phyloP scores from a whole-genome alignment of 2,797 vertebrate genomes.

The Falco novaeseelandiae region DNA sequence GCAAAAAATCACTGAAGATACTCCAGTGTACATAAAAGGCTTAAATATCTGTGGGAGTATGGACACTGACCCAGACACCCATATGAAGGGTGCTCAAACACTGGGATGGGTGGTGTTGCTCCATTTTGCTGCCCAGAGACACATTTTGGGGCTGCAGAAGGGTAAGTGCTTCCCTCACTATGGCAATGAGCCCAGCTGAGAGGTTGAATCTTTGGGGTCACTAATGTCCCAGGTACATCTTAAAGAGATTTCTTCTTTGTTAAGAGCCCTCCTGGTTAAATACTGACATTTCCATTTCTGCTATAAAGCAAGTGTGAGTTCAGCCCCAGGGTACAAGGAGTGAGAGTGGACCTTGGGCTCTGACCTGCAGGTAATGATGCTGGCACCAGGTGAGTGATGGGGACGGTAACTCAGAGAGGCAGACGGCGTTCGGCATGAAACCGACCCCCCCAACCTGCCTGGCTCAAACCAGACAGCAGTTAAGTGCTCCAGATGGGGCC shows the following conservation, averaged over 20 bases:
- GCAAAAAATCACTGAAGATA: neutral
- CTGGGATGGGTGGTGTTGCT: neutral
- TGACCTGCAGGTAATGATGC: neutral
- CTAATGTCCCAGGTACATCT: neutral
- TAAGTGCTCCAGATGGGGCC: conserved; percentile 41
- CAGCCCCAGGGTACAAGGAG: neutral
- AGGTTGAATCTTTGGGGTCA: neutral
- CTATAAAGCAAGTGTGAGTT: neutral
- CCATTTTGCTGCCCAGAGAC: neutral
- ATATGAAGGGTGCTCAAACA: neutral
- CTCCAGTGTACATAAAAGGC: neutral
- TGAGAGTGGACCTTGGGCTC: neutral
- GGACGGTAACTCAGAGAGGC: accelerated
- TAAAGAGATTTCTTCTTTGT: neutral
- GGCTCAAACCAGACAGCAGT: neutral
- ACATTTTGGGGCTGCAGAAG: neutral
- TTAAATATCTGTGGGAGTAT: neutral
- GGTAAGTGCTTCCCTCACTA: neutral
- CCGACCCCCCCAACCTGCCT: neutral
- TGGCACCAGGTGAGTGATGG: neutral
- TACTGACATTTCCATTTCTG: neutral
- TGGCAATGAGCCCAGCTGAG: neutral
- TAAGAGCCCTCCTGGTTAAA: neutral
- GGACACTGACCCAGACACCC: neutral
- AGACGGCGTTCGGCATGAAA: accelerated